Evolutionary conservation across 2,113 vertebrate genomes (phyloP).

Genomic region (Apteryx owenii): DNA sequence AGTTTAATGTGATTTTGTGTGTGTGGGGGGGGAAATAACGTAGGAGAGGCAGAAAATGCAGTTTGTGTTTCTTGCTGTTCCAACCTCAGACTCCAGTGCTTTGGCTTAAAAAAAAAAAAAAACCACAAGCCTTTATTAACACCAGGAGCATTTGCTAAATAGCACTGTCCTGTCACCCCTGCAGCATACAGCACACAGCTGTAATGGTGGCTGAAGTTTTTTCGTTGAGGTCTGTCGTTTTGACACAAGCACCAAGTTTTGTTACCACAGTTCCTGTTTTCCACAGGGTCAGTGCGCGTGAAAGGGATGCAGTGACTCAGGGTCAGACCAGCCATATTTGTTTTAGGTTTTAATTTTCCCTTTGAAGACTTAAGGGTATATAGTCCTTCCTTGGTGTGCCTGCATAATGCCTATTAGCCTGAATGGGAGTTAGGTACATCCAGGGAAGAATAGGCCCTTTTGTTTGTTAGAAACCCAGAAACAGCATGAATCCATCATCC

Average conservation of each 20-base stretch:
- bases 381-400: constrained; percentile 55
- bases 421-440: constrained; percentile 67
- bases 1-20: not conserved
- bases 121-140: not conserved
- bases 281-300: constrained; percentile 54
- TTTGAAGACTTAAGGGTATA: constrained; percentile 72
- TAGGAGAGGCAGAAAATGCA: not conserved
- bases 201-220: constrained; percentile 15
- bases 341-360: constrained; percentile 75
- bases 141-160: constrained; percentile 35
- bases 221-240: constrained; percentile 47
- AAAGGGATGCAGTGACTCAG: constrained; percentile 68
- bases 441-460: constrained; percentile 69
- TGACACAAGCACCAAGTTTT: constrained; percentile 52
- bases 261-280: constrained; percentile 58
- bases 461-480: constrained; percentile 65
- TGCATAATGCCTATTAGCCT: constrained; percentile 72
- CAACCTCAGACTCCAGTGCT: not conserved
- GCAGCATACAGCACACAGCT: constrained; percentile 5
- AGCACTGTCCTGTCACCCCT: constrained; percentile 18
- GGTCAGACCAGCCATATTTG: constrained; percentile 69
- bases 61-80: not conserved
- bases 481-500: constrained; percentile 73
- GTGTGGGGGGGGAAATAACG: not conserved
- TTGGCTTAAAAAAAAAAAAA: not conserved